Conservation (phyloP, 30 jellyfish, hydroid and myxozoan species). For the Haliclystus octoradiatus region DNA sequence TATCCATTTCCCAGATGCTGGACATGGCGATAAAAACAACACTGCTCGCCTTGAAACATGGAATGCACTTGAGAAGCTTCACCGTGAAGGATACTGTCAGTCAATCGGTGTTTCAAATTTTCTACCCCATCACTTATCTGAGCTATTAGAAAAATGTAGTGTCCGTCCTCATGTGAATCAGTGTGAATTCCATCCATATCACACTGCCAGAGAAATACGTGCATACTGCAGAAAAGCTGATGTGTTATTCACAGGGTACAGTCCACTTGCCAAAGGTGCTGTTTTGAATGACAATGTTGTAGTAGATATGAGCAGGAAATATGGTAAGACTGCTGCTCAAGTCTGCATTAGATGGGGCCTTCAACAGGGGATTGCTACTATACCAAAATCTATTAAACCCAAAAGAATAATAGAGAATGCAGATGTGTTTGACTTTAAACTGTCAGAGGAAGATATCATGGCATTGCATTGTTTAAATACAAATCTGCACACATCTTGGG, state of each 20-base stretch:
- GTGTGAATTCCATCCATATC: not conserved
- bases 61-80: not conserved
- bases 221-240: not conserved
- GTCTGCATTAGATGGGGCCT: not conserved
- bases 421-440: not conserved
- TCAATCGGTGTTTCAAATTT: not conserved
- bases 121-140: not conserved
- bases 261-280: not conserved
- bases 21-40: not conserved
- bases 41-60: not conserved
- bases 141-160: not conserved
- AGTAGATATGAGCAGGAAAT: not conserved
- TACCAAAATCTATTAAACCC: not conserved
- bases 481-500: not conserved
- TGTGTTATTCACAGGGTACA: not conserved
- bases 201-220: not conserved
- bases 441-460: not conserved
- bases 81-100: not conserved
- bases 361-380: not conserved
- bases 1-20: not conserved
- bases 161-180: not conserved
- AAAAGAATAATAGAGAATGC: not conserved
- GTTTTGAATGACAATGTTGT: not conserved
- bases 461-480: not conserved
- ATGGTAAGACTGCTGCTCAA: not conserved